Base-by-base conservation (phyloP, 2,888 invertebrate species). In the Augiades crinisus region DNA sequence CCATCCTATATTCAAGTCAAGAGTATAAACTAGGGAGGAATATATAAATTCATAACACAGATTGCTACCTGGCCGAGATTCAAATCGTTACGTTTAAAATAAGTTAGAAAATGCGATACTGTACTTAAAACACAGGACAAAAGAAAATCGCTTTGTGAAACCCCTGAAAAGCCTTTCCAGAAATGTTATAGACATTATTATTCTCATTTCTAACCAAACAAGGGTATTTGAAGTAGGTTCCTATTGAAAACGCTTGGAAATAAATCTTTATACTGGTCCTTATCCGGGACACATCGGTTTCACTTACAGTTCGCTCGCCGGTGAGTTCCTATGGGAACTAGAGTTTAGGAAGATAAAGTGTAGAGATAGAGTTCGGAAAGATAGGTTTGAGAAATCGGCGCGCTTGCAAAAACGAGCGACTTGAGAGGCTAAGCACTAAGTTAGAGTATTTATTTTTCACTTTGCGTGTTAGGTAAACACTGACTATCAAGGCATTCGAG, bases 341-440 rank as follows among this genome's bases (percentile, higher is more conserved):
- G 38, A n/a, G 14, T 14, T 40, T 37, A 24, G 10, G 24, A 40
- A 22, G 38, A 40, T 14, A 40, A 40, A 40, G 38, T 24, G 13
- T 12, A n/a, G n/a, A n/a, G n/a, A n/a, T n/a, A n/a, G n/a, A n/a
- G n/a, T n/a, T n/a, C n/a, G n/a, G n/a, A n/a, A n/a, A n/a, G n/a
- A n/a, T n/a, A n/a, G n/a, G n/a, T 24, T n/a, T 17, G 24, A 1
- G 22, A 16, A 14, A 8, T 41, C 41, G 16, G 19, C 16, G 10
- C 16, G 16, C 16, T 27, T 24, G n/a, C n/a, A 16, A 5, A 41
- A 6, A 13, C 27, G 12, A 3, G 19, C 3, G 19, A 19, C 19
- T 5, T n/a, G 5, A 19, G 5, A 19, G 27, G 30, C 30, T 30
- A n/a, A n/a, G n/a, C n/a, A n/a, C n/a, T n/a, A n/a, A n/a, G n/a